Percentiles rank a stretch among this genome's conserved stretches.
These are phyloP conservation scores for Paradoxurus hermaphroditus DNA, from an alignment of 2,113 vertebrate genomes.

Conservation along the genomic window DNA sequence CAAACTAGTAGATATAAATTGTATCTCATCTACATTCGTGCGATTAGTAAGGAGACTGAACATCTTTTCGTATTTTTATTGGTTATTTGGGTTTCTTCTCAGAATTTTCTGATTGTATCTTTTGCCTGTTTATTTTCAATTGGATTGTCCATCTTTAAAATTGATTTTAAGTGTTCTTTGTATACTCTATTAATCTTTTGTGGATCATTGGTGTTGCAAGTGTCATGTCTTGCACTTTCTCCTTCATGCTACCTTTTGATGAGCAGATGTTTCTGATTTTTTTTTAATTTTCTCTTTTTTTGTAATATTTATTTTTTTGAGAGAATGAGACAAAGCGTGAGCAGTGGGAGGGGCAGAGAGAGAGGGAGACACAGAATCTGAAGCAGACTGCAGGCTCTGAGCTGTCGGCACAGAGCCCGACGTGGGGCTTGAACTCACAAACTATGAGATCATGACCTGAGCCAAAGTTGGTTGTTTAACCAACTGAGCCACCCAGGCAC, in stretches of 20 bases:
- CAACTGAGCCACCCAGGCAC: too few relatives aligned
- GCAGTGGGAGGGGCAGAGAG: too few relatives aligned
- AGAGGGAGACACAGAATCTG: too few relatives aligned
- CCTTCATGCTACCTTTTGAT: neutral
- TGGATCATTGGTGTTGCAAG: fast-evolving
- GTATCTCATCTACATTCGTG: neutral
- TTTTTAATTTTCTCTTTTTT: too few relatives aligned
- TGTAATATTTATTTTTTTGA: too few relatives aligned
- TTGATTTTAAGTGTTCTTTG: neutral
- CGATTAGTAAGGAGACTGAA: neutral
- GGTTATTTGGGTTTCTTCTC: neutral
- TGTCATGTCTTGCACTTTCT: neutral
- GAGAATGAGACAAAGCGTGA: too few relatives aligned
- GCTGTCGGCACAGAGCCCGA: too few relatives aligned
- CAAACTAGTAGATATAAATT: neutral
- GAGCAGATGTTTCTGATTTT: neutral
- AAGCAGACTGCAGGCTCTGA: too few relatives aligned
- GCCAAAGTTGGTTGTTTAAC: too few relatives aligned
- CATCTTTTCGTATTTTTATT: neutral
- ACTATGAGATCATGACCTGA: too few relatives aligned
- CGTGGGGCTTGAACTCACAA: too few relatives aligned
- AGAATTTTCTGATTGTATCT: neutral
- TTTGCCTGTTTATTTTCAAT: neutral
- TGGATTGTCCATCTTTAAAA: neutral
- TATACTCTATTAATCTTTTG: neutral